Conservation (phyloP, 2,797 vertebrate species). For the Salmo trutta region DNA sequence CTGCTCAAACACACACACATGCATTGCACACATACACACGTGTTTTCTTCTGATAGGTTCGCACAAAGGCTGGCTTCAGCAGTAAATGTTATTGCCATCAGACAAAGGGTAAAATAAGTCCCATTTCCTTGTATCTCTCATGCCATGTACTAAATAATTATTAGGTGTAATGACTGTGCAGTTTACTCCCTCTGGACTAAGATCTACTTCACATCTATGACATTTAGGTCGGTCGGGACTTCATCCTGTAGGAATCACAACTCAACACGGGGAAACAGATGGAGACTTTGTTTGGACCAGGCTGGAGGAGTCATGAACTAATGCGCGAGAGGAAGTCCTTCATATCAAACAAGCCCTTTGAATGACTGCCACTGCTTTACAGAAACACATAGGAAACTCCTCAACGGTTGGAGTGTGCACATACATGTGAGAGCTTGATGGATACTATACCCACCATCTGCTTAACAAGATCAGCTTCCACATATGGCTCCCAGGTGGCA, state of each 20-base stretch:
- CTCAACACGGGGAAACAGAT: not conserved
- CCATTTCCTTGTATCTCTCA: not conserved
- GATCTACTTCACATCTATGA: not conserved
- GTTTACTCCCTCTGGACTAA: not conserved
- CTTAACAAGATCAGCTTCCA: not conserved
- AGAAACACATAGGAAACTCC: not conserved
- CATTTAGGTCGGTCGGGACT: not conserved
- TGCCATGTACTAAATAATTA: not conserved
- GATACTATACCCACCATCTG: not conserved
- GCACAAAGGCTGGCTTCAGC: not conserved
- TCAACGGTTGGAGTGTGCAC: not conserved
- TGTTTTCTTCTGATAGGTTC: not conserved
- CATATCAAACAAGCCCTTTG: not conserved
- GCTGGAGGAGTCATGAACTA: not conserved
- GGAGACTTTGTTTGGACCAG: not conserved
- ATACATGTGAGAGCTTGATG: not conserved
- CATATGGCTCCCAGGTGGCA: not conserved
- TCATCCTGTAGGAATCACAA: not conserved
- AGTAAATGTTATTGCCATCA: not conserved
- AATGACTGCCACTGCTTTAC: not conserved
- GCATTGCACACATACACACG: constrained; percentile 3
- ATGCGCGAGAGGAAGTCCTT: not conserved
- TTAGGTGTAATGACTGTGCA: not conserved
- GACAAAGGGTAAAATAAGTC: not conserved
- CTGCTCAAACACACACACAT: constrained; percentile 10